Base-by-base conservation (phyloP, 2,888 invertebrate genomes). In the Hirtodrosophila duncani region DNA sequence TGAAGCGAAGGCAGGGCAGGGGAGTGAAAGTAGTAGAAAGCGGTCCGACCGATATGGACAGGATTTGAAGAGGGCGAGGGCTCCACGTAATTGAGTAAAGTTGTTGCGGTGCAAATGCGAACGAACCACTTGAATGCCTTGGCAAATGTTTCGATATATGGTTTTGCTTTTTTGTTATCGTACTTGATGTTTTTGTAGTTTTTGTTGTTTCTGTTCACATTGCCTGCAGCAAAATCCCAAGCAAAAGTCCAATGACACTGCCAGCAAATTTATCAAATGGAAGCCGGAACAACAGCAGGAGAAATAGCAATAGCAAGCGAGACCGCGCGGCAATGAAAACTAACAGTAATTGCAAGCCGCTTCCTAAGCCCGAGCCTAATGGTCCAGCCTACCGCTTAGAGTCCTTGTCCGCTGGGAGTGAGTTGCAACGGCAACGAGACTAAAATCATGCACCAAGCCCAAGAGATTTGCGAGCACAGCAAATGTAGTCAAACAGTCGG, bases 81-180 rank as follows among this genome's bases (percentile, higher is more conserved):
- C n/a, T n/a, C n/a, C 61, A 62, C 77, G 65, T 80, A 74, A 74
- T 74, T 77, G 72, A 74, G 78, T 80, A 80, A 77, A 74, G 72
- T 74, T 74, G 68, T 55, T 57, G 60, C 71, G 60, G 67, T 77
- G 77, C 65, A 57, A 79, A 75, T 70, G 61, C 59, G 64, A 69
- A 51, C 51, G 56, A 60, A 67, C 55, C 72, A 72, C 80, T 72
- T 71, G 72, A 67, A 26, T 52, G 52, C 64, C 51, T 45, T 48
- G 48, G 77, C 59, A 71, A 72, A 72, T 72, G 78, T 72, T 72
- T 72, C 80, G 78, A 77, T 74, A 72, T 63, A 67, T 68, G n/a
- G n/a, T n/a, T n/a, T n/a, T 75, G 68, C 72, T 50, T 39, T 46
- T 56, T 36, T 37, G 27, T 45, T n/a, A 11, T 7, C 14, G 5